phyloP scores from a whole-genome alignment of 2,797 vertebrate genomes.

The Rhinatrema bivittatum region DNA sequence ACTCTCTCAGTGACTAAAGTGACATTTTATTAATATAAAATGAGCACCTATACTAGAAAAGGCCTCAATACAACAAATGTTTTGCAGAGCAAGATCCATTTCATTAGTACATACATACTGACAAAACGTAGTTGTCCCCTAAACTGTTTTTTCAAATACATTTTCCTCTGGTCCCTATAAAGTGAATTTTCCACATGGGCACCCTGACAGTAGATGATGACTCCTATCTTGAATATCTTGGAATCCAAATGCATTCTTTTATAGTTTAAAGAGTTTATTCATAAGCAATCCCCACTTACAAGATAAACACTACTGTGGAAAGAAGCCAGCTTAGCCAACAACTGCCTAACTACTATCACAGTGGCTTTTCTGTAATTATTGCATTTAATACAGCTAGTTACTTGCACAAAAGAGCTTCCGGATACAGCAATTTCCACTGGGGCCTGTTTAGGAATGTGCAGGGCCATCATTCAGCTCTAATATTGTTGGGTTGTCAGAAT shows the following conservation, averaged over 20 bases:
- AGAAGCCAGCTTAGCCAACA: slow-evolving; percentile 40
- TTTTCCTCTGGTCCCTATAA: slow-evolving; percentile 10
- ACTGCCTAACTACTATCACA: slow-evolving; percentile 38
- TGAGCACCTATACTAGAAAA: neutral
- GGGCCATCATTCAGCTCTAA: slow-evolving; percentile 65
- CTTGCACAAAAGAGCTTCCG: slow-evolving; percentile 60
- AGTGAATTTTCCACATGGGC: slow-evolving; percentile 5
- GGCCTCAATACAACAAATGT: too few species aligned
- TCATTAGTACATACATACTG: too few species aligned
- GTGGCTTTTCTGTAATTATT: slow-evolving; percentile 64
- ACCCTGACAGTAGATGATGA: neutral
- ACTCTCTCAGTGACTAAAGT: too few species aligned
- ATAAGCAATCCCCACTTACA: slow-evolving; percentile 7
- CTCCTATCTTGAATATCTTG: neutral
- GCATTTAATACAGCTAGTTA: slow-evolving; percentile 63
- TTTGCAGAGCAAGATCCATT: too few species aligned
- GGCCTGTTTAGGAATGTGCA: slow-evolving; percentile 59
- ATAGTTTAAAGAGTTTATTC: slow-evolving; percentile 3
- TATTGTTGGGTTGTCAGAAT: slow-evolving; percentile 68
- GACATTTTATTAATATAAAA: neutral
- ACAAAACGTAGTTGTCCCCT: too few species aligned
- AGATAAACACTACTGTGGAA: slow-evolving; percentile 30
- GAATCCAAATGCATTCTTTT: neutral
- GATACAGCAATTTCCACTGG: slow-evolving; percentile 60
- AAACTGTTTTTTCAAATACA: too few species aligned